Evolutionary conservation across 2,888 invertebrate genomes (phyloP).

Genomic region (Eueremaeus valkanovi): DNA sequence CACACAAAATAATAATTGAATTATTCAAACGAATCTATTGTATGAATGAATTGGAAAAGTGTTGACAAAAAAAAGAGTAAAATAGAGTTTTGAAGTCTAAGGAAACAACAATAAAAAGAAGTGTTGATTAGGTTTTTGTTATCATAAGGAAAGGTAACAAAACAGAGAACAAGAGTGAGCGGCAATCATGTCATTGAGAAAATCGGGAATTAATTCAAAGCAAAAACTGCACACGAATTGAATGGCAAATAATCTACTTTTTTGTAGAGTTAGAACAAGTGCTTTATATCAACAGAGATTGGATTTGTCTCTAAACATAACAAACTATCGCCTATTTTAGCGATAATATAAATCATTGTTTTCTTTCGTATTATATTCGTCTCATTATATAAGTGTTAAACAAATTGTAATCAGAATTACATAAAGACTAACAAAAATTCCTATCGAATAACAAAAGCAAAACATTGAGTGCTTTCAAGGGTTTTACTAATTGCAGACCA

Average conservation of each 20-base stretch:
- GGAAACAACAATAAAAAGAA: not conserved
- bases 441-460: not conserved
- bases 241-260: not conserved
- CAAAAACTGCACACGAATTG: not conserved
- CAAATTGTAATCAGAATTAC: not conserved
- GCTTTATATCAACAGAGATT: conserved; percentile 16
- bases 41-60: not conserved
- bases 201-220: no score
- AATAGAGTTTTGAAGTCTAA: no score
- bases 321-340: not conserved
- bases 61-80: not conserved
- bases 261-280: not conserved
- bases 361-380: not conserved
- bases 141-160: not conserved
- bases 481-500: not conserved
- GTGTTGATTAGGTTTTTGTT: not conserved
- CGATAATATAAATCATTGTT: not conserved
- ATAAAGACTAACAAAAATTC: no score
- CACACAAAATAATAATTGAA: not conserved
- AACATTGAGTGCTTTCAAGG: not conserved
- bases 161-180: not conserved
- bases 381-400: not conserved
- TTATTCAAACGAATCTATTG: not conserved
- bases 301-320: not conserved
- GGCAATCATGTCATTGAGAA: not conserved